Percentiles rank a stretch among this genome's conserved stretches.
These are phyloP conservation scores for Pogonomyrmex californicus DNA, from an alignment of 1,140 invertebrate species.

Conservation along the genomic window DNA sequence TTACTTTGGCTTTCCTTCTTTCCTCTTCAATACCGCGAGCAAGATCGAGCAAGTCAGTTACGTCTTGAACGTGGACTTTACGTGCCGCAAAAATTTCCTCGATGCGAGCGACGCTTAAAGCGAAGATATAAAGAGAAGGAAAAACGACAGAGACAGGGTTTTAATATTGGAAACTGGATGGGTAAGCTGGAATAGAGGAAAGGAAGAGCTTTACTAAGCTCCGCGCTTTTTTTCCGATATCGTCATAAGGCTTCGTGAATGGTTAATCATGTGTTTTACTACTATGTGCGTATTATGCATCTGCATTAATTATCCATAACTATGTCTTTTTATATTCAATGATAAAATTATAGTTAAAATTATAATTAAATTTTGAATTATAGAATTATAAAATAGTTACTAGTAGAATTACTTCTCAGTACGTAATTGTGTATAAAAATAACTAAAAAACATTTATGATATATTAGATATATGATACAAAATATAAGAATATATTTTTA, in stretches of 20 bases:
- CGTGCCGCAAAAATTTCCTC: conserved; percentile 43
- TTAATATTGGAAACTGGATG: conserved; percentile 39
- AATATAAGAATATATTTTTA: neutral
- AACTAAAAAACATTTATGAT: neutral
- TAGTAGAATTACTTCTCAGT: neutral
- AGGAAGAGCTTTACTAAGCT: neutral
- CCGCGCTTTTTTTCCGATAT: neutral
- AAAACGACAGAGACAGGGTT: conserved; percentile 12
- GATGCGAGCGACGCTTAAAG: conserved; percentile 17
- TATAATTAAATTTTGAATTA: neutral
- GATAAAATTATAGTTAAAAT: neutral
- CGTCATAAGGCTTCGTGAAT: neutral
- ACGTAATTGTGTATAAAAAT: conserved; percentile 4
- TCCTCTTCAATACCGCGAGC: conserved; percentile 15
- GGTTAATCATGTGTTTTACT: conserved; percentile 43
- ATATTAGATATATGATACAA: neutral
- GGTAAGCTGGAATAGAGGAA: neutral
- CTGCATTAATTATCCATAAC: neutral
- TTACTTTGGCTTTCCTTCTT: conserved; percentile 26
- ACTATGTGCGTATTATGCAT: conserved; percentile 25
- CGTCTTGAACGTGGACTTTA: conserved; percentile 29
- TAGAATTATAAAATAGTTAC: neutral
- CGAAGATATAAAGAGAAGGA: conserved; percentile 27
- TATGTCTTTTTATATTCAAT: neutral
- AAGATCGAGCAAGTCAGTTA: conserved; percentile 49